Base-by-base conservation (phyloP, 2,888 invertebrate species). In the Blomia tropicalis region DNA sequence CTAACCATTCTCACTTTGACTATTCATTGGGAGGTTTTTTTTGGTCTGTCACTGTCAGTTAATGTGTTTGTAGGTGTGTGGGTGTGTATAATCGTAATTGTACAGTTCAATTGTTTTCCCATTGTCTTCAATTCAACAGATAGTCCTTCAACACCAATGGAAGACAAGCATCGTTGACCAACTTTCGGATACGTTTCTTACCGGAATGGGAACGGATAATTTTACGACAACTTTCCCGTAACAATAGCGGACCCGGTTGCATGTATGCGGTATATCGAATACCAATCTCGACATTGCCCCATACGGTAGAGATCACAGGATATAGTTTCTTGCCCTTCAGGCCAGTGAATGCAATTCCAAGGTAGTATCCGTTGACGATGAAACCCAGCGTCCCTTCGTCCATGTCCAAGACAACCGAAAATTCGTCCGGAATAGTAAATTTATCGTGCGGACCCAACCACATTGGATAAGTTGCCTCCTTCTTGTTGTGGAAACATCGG, bases 271-370 rank as follows among this genome's bases (percentile, higher is more conserved):
- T 29, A 29, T 62, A 62, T 17, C 29, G 36, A 32, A 62, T 62
- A 23, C 62, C 62, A 30, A 62, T 62, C 43, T 62, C 62, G 2
- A 54, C 62, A 54, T 62, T 62, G 3, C 62, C 62, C 62, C 62
- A 62, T 17, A 62, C 62, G 14, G 62, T 62, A 22, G 43, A 43
- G n/a, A 62, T 62, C 19, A 58, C 36, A 11, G 62, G 62, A 31
- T 41, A 62, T 27, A 62, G 36, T 27, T 62, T 62, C 23, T 62
- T 56, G 43, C 62, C 62, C 36, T 58, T 58, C 22, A 62, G 27
- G 7, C 62, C 62, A 22, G 43, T 62, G 56, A 58, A 62, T 17
- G 62, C 62, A 11, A 41, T n/a, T 2, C 62, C 62, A 22, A 62
- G 29, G 32, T 62, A 62, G 43, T 47, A 19, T 7, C 58, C 36